Conservation (phyloP, 2,113 vertebrate genomes). For the Strigops habroptila region DNA sequence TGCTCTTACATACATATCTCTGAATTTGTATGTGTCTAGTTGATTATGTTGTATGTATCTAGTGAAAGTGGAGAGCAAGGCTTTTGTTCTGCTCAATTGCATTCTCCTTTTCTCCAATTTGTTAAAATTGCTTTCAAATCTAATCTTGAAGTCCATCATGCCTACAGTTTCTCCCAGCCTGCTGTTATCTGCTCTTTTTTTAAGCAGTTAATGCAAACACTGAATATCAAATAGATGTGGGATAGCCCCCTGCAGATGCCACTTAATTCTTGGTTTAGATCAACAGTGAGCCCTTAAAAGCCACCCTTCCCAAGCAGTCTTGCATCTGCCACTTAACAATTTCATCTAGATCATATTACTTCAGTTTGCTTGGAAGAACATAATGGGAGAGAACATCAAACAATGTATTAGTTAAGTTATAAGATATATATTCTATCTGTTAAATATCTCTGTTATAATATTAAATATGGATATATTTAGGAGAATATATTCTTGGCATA, state of each 20-base stretch:
- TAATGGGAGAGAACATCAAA: background rate
- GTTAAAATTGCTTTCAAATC: background rate
- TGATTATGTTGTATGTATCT: background rate
- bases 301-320: background rate
- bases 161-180: background rate
- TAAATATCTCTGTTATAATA: background rate
- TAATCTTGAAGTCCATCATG: background rate
- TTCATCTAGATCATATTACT: background rate
- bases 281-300: background rate
- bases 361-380: background rate
- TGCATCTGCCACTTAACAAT: background rate
- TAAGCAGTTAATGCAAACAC: background rate
- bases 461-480: background rate
- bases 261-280: background rate
- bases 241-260: background rate
- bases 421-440: background rate
- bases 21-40: background rate
- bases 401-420: background rate
- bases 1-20: background rate
- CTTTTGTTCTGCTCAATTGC: background rate
- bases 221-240: background rate
- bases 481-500: background rate
- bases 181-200: background rate
- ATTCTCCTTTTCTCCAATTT: background rate
- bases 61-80: background rate